Base-by-base conservation (phyloP, 2,113 vertebrate species). In the Indri indri region DNA sequence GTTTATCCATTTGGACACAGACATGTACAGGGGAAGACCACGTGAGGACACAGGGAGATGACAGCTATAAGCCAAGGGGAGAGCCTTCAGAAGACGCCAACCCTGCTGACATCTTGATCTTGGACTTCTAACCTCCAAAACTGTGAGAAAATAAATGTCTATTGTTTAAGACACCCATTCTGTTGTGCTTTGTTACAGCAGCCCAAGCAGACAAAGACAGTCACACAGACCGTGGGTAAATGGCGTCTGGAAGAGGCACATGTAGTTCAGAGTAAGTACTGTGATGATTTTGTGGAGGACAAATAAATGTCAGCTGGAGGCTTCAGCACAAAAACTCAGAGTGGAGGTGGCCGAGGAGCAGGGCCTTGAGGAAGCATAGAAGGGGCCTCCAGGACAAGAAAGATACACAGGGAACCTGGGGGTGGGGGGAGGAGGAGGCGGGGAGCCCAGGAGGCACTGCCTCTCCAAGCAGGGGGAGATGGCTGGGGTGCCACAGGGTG, bases 171-270 rank as follows among this genome's bases (percentile, higher is more conserved):
- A 1, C 22, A 17, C 47, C 18, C 32, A 12, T 23, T 8, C 12
- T 37, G 47, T 2, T 2, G 42, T 1, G 3, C 71, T 57, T n/a
- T 8, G 47, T 16, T 16, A 57, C 0, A 30, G 77, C 32, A n/a
- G 30, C 68, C 40, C 10, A 14, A 82, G 77, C 13, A n/a, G 65
- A 71, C 22, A 4, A 12, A 42, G 16, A 12, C 7, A 23, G 17
- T 37, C 79, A 23, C 40, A 25, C 12, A 37, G 47, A 37, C 2
- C 3, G 9, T 37, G 59, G 17, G 74, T 17, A 47, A 23, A 5
- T 47, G 5, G 13, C 5, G 2, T n/a, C n/a, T n/a, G 34, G 9
- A 1, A 18, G 32, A 81, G 5, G 14, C 4, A 0, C 6, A 0
- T 10, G 52, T 22, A 3, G 30, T 10, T 34, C 40, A 71, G 70